phyloP scores from a whole-genome alignment of 2,888 invertebrate genomes.

The Psylliodes chrysocephalus region DNA sequence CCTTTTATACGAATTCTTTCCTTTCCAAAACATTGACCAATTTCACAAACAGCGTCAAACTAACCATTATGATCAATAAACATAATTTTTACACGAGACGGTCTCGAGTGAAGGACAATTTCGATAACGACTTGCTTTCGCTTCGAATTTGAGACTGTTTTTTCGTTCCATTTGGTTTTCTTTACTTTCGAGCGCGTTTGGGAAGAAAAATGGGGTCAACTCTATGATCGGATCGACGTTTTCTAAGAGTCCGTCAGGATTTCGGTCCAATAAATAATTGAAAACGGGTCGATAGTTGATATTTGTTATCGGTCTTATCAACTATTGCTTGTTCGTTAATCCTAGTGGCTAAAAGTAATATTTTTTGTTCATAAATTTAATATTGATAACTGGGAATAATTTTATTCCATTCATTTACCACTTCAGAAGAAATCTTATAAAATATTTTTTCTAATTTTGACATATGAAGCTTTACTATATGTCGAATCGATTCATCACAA shows the following conservation, averaged over 20 bases:
- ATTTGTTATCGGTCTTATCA: background rate
- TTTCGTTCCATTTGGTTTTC: slow-evolving; percentile 38
- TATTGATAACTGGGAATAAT: too few species aligned
- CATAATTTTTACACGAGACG: slow-evolving; percentile 51
- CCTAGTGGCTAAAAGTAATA: too few species aligned
- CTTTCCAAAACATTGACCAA: slow-evolving; percentile 62
- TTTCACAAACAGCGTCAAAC: slow-evolving; percentile 60
- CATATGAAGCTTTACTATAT: too few species aligned
- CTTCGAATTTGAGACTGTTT: slow-evolving; percentile 34
- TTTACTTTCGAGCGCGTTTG: slow-evolving; percentile 27
- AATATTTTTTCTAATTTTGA: too few species aligned
- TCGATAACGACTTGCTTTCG: slow-evolving; percentile 38
- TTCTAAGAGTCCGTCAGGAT: slow-evolving; percentile 19
- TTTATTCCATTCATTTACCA: too few species aligned
- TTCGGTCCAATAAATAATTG: slow-evolving; percentile 29
- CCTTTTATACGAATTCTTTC: slow-evolving; percentile 62
- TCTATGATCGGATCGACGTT: slow-evolving; percentile 13
- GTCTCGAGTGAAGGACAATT: slow-evolving; percentile 33
- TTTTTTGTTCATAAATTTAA: too few species aligned
- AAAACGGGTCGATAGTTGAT: slow-evolving; percentile 11
- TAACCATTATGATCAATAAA: slow-evolving; percentile 62
- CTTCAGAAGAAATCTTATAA: too few species aligned
- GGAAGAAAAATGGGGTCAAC: slow-evolving; percentile 33
- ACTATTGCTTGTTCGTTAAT: background rate
- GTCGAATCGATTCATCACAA: too few species aligned